Evolutionary conservation across 1,140 invertebrate genomes (phyloP).

Genomic region (Nilaparvata lugens): DNA sequence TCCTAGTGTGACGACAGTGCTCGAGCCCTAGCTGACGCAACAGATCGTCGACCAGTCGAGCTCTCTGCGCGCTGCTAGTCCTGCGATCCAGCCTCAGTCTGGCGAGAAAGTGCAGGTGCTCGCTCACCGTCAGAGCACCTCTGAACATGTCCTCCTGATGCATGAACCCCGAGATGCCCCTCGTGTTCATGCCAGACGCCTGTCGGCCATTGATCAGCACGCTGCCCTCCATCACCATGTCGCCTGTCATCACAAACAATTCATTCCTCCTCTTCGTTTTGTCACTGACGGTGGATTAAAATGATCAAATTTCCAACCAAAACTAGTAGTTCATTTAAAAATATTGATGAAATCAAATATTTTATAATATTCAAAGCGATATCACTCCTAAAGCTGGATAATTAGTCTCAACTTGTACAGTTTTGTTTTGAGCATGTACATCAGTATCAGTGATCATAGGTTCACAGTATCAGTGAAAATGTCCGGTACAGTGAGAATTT

Average conservation of each 20-base stretch:
- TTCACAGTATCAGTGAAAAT: too few species aligned
- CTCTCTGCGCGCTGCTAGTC: conserved; percentile 44
- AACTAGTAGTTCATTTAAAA: too few species aligned
- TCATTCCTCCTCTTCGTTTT: too few species aligned
- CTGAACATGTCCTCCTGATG: conserved; percentile 91
- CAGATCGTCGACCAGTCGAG: conserved; percentile 57
- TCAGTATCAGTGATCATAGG: too few species aligned
- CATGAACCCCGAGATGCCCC: conserved; percentile 80
- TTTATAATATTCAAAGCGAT: too few species aligned
- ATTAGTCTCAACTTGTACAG: too few species aligned
- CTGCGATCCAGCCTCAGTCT: conserved; percentile 66
- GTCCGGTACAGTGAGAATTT: too few species aligned
- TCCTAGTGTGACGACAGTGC: conserved; percentile 57
- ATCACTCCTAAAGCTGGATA: too few species aligned
- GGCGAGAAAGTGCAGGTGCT: conserved; percentile 74
- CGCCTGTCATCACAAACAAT: conserved; percentile 36
- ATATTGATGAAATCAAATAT: too few species aligned
- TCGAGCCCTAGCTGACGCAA: conserved; percentile 62
- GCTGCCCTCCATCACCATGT: conserved; percentile 62
- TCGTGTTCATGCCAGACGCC: conserved; percentile 58
- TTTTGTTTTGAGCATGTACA: too few species aligned
- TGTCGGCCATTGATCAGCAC: conserved; percentile 58
- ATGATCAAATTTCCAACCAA: too few species aligned
- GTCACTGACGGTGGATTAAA: too few species aligned
- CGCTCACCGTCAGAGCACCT: conserved; percentile 73